phyloP scores from a whole-genome alignment of 1,140 invertebrate species.

The Eueides isabella region DNA sequence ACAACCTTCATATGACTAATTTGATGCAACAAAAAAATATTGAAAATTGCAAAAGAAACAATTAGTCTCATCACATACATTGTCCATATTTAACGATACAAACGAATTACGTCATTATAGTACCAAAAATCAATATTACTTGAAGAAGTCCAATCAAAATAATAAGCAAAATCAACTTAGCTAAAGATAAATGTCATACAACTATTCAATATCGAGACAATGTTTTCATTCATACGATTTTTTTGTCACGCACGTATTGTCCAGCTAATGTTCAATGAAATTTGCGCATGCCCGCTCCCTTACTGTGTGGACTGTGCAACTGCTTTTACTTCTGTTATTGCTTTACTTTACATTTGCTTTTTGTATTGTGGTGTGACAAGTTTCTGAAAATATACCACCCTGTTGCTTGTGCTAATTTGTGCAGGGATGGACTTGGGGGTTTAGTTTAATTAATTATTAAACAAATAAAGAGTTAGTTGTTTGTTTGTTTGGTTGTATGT shows the following conservation, averaged over 20 bases:
- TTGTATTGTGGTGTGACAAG: slow-evolving; percentile 64
- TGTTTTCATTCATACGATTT: neutral
- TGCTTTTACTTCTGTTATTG: slow-evolving; percentile 24
- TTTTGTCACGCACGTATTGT: slow-evolving; percentile 41
- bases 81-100: too few relatives aligned
- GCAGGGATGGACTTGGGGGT: slow-evolving; percentile 53
- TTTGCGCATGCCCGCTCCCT: slow-evolving; percentile 62
- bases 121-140: neutral
- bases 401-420: slow-evolving; percentile 67
- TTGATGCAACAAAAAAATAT: too few relatives aligned
- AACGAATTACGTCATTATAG: too few relatives aligned
- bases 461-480: neutral
- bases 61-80: too few relatives aligned
- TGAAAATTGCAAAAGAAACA: too few relatives aligned
- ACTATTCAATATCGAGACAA: neutral
- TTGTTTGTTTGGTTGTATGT: neutral
- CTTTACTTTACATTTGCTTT: slow-evolving; percentile 49
- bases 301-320: slow-evolving; percentile 15
- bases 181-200: neutral
- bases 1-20: too few relatives aligned
- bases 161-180: neutral
- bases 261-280: slow-evolving; percentile 36
- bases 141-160: neutral
- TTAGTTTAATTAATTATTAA: slow-evolving; percentile 1
- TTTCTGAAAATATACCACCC: slow-evolving; percentile 71